Conservation (phyloP, 2,888 invertebrate genomes). For the Caradrina kadenii region DNA sequence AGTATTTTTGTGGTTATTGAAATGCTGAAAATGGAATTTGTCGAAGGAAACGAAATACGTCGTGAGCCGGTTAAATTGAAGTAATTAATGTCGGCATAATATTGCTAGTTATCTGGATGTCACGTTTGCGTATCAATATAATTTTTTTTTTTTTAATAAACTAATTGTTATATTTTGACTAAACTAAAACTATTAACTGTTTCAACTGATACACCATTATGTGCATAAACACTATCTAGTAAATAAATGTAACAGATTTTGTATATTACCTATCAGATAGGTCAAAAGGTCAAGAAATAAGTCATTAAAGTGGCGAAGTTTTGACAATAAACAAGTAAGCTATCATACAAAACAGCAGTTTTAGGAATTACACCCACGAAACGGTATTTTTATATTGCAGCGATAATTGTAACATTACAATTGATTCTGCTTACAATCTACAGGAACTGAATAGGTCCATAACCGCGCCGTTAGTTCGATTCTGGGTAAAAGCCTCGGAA, state of each 20-base stretch:
- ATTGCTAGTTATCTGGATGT: not conserved
- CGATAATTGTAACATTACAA: too few relatives aligned
- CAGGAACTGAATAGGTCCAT: too few relatives aligned
- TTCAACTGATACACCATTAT: not conserved
- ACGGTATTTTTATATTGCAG: too few relatives aligned
- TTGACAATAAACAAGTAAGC: not conserved
- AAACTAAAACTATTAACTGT: not conserved
- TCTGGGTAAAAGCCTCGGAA: too few relatives aligned
- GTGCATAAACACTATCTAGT: not conserved
- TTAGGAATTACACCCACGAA: not conserved
- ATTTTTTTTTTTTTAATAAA: not conserved
- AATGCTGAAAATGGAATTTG: too few relatives aligned
- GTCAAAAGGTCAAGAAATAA: not conserved
- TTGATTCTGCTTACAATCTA: too few relatives aligned
- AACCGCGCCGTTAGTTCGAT: too few relatives aligned
- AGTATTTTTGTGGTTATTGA: too few relatives aligned
- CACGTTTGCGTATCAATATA: not conserved
- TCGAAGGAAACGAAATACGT: too few relatives aligned
- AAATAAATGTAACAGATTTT: not conserved
- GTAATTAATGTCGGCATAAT: too few relatives aligned
- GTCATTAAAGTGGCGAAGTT: constrained; percentile 7
- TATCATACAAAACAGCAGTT: not conserved
- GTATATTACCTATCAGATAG: not conserved
- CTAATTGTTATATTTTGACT: constrained; percentile 14
- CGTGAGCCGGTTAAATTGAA: too few relatives aligned